Conservation (phyloP, 2,113 vertebrate species). For the Bos indicus region DNA sequence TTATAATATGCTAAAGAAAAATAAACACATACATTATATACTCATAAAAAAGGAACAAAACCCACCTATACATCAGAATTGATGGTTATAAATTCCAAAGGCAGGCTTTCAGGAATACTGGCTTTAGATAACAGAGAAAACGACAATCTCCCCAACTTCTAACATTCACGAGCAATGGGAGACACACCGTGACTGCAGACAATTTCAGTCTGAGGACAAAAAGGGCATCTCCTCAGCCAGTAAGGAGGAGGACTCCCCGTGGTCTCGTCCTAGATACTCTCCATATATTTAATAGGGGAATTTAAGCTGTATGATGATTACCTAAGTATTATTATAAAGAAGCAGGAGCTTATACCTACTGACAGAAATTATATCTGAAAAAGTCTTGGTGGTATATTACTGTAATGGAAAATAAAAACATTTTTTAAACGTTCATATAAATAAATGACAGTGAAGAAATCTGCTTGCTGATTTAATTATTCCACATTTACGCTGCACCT, state of each 20-base stretch:
- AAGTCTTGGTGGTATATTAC: background rate
- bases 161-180: background rate
- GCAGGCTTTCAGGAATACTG: background rate
- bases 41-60: background rate
- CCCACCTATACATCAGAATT: background rate
- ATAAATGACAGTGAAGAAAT: background rate
- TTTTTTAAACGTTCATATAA: background rate
- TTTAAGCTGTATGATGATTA: background rate
- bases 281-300: background rate
- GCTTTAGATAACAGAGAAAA: background rate
- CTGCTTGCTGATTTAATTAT: background rate
- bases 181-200: background rate
- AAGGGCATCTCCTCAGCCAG: background rate
- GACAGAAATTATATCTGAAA: background rate
- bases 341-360: background rate
- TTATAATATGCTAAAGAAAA: background rate
- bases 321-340: background rate
- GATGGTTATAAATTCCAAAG: background rate
- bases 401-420: background rate
- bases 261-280: background rate
- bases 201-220: background rate
- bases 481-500: background rate
- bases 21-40: background rate
- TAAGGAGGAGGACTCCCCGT: background rate
- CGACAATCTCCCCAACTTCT: background rate